Percentiles rank a stretch among this genome's conserved stretches.
Evolutionary conservation across 2,888 invertebrate genomes (phyloP).

Genomic region (Acholoe squamosa): DNA sequence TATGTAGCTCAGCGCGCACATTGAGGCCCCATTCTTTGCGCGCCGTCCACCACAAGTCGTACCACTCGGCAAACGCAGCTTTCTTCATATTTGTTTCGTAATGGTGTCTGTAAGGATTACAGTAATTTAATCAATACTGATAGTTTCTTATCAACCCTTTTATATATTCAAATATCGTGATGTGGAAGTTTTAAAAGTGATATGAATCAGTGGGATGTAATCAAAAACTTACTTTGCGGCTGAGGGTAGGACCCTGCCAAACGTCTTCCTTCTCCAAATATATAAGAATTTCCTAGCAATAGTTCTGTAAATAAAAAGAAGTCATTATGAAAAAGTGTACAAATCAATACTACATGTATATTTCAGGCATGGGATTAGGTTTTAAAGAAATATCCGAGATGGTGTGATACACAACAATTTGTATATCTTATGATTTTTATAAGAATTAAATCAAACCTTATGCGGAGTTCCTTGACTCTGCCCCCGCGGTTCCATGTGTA

Average conservation of each 20-base stretch:
- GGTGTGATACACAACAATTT: too few species aligned
- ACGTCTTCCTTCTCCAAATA: constrained; percentile 77
- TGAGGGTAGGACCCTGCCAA: constrained; percentile 79
- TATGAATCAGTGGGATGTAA: background rate
- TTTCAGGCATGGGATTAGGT: background rate
- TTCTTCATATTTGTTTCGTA: constrained; percentile 71
- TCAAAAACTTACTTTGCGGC: constrained; percentile 73
- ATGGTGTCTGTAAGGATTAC: constrained; percentile 73
- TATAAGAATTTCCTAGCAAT: constrained; percentile 78
- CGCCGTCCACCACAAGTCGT: constrained; percentile 79
- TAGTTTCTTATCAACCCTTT: too few species aligned
- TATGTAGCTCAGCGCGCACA: constrained; percentile 80
- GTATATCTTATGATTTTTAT: too few species aligned
- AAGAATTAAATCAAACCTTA: constrained; percentile 75
- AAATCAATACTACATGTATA: background rate
- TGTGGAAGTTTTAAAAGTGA: too few species aligned
- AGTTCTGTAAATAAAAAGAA: constrained; percentile 72
- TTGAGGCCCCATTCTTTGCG: constrained; percentile 80
- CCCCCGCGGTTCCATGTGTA: constrained; percentile 82
- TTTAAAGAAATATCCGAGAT: background rate
- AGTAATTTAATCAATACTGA: background rate
- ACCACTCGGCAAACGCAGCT: constrained; percentile 76
- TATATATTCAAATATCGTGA: too few species aligned
- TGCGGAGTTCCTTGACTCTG: constrained; percentile 79
- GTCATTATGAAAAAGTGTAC: too few species aligned